Evolutionary conservation across 1,140 invertebrate genomes (phyloP).

Genomic region (Drosophila pallidifrons): DNA sequence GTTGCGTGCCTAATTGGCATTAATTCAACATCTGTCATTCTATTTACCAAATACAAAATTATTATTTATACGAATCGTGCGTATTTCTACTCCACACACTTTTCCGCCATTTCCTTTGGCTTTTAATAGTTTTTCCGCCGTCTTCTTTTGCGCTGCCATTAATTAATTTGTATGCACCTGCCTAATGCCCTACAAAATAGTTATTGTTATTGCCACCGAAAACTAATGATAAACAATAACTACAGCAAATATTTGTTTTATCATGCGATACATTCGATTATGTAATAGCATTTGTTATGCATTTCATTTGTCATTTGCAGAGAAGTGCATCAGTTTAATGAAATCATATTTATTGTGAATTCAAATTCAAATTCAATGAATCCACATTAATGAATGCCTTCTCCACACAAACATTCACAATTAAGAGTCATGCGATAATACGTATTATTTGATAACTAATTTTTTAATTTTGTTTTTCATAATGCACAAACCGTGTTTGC

Average conservation of each 20-base stretch:
- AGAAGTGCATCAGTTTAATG: too few species aligned
- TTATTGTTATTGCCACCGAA: constrained; percentile 31
- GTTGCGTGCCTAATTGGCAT: constrained; percentile 69
- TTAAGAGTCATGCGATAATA: not conserved
- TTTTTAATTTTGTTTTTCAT: not conserved
- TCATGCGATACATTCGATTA: too few species aligned
- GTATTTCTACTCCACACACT: constrained; percentile 30
- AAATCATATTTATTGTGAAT: too few species aligned
- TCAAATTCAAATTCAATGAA: not conserved
- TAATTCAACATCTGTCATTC: constrained; percentile 68
- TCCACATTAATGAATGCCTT: not conserved
- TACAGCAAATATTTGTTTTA: constrained; percentile 9
- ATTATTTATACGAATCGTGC: constrained; percentile 69
- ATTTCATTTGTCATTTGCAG: too few species aligned
- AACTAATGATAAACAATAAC: constrained; percentile 22
- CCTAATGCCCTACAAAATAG: constrained; percentile 36
- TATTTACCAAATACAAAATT: constrained; percentile 74
- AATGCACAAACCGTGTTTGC: not conserved
- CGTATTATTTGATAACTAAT: not conserved
- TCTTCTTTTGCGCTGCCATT: constrained; percentile 23
- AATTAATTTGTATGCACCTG: constrained; percentile 44
- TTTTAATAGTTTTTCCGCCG: constrained; percentile 13
- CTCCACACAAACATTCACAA: not conserved
- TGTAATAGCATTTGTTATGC: too few species aligned
- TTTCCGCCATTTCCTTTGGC: constrained; percentile 21